phyloP scores from a whole-genome alignment of 1,140 invertebrate genomes.

The Drosophila tani region DNA sequence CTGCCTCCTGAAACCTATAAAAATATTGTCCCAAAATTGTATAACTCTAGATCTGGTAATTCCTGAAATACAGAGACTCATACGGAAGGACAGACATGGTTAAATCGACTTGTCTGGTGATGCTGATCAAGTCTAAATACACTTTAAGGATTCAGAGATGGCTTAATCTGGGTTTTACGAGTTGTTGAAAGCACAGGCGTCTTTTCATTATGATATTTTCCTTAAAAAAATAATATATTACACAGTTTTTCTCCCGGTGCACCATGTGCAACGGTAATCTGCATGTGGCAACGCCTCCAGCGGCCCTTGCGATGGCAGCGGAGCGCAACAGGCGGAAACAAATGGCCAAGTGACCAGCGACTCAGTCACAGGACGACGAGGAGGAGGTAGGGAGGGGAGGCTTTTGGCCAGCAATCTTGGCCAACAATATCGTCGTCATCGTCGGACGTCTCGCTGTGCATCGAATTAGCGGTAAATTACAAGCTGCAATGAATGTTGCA shows the following conservation, averaged over 20 bases:
- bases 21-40: neutral
- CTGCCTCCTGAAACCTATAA: too few relatives aligned
- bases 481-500: conserved; percentile 53
- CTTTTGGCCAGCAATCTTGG: conserved; percentile 4
- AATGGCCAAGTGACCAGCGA: conserved; percentile 55
- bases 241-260: conserved; percentile 5
- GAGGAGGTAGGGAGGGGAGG: neutral
- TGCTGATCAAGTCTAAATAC: neutral
- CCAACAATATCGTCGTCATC: conserved; percentile 37
- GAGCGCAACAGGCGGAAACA: conserved; percentile 71
- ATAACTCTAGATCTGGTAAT: neutral
- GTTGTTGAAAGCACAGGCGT: too few relatives aligned
- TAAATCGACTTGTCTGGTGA: neutral
- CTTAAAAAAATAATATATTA: too few relatives aligned
- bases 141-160: neutral
- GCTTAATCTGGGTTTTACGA: too few relatives aligned
- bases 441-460: conserved; percentile 55
- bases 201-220: too few relatives aligned
- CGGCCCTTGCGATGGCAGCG: conserved; percentile 37
- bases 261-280: conserved; percentile 45
- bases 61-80: neutral
- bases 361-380: conserved; percentile 1
- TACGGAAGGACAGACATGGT: neutral
- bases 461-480: conserved; percentile 82
- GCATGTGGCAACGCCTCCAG: conserved; percentile 34